Evolutionary conservation across 2,113 vertebrate genomes (phyloP).

Genomic region (Falco punctatus): DNA sequence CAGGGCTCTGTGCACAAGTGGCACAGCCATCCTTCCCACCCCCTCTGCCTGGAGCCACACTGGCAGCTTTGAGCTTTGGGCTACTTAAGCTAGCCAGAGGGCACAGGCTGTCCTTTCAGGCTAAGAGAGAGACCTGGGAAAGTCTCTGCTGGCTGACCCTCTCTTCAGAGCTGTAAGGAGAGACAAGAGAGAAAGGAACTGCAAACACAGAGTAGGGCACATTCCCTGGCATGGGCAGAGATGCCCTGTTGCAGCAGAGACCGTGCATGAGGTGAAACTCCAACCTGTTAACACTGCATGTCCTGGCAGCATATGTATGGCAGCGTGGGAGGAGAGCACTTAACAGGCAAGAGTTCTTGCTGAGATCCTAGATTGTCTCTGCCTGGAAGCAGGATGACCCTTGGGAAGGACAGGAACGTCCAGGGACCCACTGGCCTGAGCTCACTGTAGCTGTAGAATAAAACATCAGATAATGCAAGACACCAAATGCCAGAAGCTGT

Average conservation of each 20-base stretch:
- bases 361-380: neutral
- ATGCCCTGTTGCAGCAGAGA: neutral
- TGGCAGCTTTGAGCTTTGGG: fast-evolving
- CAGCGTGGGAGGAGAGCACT: neutral
- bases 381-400: neutral
- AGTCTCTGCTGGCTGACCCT: neutral
- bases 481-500: neutral
- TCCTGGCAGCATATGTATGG: neutral
- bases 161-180: neutral
- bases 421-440: neutral
- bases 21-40: neutral
- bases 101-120: neutral
- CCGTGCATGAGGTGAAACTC: neutral
- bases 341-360: neutral
- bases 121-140: neutral
- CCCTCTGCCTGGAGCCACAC: neutral
- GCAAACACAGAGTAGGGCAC: neutral
- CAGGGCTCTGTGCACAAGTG: neutral
- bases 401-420: neutral
- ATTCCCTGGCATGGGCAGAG: neutral
- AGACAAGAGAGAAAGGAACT: neutral
- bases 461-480: neutral
- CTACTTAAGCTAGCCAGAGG: neutral
- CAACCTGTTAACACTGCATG: fast-evolving
- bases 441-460: neutral